A percentile compares a stretch with the other conserved stretches of the same genome.
Evolutionary conservation across 2,888 invertebrate species (phyloP).

Genomic region (Clostera curtula): DNA sequence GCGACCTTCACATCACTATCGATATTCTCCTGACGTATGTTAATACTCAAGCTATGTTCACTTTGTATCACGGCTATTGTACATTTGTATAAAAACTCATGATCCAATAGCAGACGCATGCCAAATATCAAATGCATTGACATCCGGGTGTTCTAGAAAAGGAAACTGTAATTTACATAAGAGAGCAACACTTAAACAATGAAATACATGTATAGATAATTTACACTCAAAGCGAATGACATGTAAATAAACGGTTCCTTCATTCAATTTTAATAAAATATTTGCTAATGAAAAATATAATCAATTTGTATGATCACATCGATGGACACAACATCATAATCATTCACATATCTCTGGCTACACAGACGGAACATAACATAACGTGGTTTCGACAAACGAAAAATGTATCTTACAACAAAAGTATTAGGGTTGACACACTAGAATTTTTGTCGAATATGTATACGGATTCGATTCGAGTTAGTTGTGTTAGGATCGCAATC

Average conservation of each 20-base stretch:
- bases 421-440: constrained; percentile 30
- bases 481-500: constrained; percentile 67
- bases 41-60: constrained; percentile 52
- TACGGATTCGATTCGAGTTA: constrained; percentile 57
- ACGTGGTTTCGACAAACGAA: constrained; percentile 43
- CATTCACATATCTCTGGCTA: constrained; percentile 57
- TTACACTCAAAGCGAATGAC: constrained; percentile 67
- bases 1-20: constrained; percentile 50
- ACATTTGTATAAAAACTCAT: constrained; percentile 22
- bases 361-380: constrained; percentile 66
- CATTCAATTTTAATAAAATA: constrained; percentile 17
- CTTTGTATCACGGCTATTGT: constrained; percentile 33
- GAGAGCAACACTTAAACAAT: constrained; percentile 36
- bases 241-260: constrained; percentile 33
- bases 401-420: constrained; percentile 39
- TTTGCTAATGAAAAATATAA: constrained; percentile 24
- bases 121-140: constrained; percentile 30
- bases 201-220: constrained; percentile 40
- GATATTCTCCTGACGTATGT: constrained; percentile 34
- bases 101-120: constrained; percentile 47
- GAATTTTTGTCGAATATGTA: constrained; percentile 42
- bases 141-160: constrained; percentile 19
- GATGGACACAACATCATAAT: constrained; percentile 55
- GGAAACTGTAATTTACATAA: constrained; percentile 26
- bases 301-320: constrained; percentile 55